These are phyloP conservation scores for Setophaga kirtlandii DNA, from an alignment of 2,113 vertebrate genomes.

Conservation along the genomic window DNA sequence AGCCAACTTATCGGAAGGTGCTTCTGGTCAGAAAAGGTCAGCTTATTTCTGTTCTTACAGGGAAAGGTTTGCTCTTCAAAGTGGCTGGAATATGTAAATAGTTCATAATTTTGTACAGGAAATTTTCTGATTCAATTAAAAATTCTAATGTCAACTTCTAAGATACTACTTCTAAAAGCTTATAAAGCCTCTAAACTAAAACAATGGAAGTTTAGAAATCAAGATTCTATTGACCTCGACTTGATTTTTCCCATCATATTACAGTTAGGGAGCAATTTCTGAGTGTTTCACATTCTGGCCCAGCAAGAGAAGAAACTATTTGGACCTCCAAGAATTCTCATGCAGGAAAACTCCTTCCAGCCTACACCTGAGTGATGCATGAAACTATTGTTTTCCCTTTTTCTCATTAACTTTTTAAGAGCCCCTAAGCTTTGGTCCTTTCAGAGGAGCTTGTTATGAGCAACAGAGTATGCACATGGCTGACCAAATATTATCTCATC, in stretches of 20 bases:
- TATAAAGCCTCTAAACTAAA: not conserved
- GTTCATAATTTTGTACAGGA: not conserved
- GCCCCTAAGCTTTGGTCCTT: not conserved
- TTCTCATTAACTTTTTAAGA: not conserved
- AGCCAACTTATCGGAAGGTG: not conserved
- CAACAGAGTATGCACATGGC: not conserved
- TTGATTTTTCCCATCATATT: not conserved
- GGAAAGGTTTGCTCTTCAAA: not conserved
- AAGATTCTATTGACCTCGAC: not conserved
- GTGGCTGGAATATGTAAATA: not conserved
- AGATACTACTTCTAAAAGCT: not conserved
- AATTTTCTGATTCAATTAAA: not conserved
- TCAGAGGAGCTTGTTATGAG: not conserved
- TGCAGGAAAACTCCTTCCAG: not conserved
- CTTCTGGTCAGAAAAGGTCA: not conserved
- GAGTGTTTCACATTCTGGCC: not conserved
- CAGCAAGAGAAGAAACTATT: not conserved
- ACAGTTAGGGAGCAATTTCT: not conserved
- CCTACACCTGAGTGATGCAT: not conserved
- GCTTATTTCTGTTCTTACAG: not conserved
- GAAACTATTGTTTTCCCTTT: not conserved
- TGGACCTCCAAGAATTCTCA: not conserved
- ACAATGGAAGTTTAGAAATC: not conserved
- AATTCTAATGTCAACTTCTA: not conserved
- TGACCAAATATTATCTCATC: not conserved